Evolutionary conservation across 2,888 invertebrate genomes (phyloP).

Genomic region (Microchrysa polita): DNA sequence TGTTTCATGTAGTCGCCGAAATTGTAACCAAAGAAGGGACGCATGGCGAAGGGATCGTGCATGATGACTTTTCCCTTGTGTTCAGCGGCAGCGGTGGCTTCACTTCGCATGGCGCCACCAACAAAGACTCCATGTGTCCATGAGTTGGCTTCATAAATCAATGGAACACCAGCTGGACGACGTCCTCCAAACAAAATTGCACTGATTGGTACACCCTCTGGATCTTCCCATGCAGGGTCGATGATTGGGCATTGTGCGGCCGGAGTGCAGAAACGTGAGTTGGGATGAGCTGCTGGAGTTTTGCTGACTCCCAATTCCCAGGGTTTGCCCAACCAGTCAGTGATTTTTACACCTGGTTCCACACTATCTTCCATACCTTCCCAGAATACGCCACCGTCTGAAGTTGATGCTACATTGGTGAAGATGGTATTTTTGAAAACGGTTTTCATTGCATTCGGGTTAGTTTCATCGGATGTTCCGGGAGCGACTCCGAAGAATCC

Average conservation of each 20-base stretch:
- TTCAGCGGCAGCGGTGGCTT: constrained; percentile 98
- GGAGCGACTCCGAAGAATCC: constrained; percentile 99
- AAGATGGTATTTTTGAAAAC: constrained; percentile 93
- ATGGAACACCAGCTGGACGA: constrained; percentile 91
- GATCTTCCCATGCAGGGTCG: constrained; percentile 90
- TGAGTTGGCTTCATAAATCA: constrained; percentile 90
- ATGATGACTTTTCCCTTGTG: constrained; percentile 90
- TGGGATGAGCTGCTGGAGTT: constrained; percentile 94
- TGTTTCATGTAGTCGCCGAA: constrained; percentile 96
- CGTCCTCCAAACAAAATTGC: constrained; percentile 97
- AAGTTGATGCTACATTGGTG: constrained; percentile 96
- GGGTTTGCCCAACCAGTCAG: constrained; percentile 85
- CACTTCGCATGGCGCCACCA: constrained; percentile 94
- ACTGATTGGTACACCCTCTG: constrained; percentile 94
- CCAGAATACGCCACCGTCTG: constrained; percentile 98
- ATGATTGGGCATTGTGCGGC: constrained; percentile 96
- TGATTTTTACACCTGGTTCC: constrained; percentile 70
- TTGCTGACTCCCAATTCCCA: constrained; percentile 74
- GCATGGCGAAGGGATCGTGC: constrained; percentile 99
- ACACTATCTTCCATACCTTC: constrained; percentile 92
- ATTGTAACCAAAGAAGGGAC: constrained; percentile 99
- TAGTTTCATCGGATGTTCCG: constrained; percentile 89
- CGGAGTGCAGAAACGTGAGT: constrained; percentile 97
- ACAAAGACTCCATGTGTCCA: constrained; percentile 98
- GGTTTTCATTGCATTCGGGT: constrained; percentile 97